These are phyloP conservation scores for Drosophila eugracilis DNA, from an alignment of 1,140 invertebrate genomes.

Conservation along the genomic window DNA sequence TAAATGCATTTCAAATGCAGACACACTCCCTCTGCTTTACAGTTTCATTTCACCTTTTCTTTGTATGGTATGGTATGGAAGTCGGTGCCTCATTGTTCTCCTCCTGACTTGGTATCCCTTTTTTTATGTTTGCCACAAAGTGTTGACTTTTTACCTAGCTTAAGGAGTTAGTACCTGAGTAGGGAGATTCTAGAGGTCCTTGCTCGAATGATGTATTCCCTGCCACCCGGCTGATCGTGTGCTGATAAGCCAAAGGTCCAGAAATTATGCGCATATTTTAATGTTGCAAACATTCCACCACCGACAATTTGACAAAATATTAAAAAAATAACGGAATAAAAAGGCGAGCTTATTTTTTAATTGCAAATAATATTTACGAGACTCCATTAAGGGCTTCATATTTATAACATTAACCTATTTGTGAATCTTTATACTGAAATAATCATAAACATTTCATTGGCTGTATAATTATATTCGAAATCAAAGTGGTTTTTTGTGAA, in stretches of 20 bases:
- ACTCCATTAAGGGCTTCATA: too few species aligned
- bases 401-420: too few species aligned
- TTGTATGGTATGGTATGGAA: constrained; percentile 5
- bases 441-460: constrained; percentile 23
- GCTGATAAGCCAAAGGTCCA: constrained; percentile 15
- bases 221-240: constrained; percentile 21
- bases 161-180: neutral
- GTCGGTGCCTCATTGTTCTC: constrained; percentile 38
- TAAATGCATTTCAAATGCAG: constrained; percentile 55
- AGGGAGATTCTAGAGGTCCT: constrained; percentile 31
- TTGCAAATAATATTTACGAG: too few species aligned
- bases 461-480: neutral
- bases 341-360: too few species aligned
- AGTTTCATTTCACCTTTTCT: constrained; percentile 27
- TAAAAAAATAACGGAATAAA: neutral
- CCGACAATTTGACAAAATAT: neutral
- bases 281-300: constrained; percentile 5
- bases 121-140: constrained; percentile 20
- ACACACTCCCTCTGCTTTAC: constrained; percentile 43
- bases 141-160: constrained; percentile 33
- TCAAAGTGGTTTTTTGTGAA: constrained; percentile 10
- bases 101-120: neutral
- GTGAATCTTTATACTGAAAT: constrained; percentile 8
- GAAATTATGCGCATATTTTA: constrained; percentile 29
- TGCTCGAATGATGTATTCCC: constrained; percentile 18